Evolutionary conservation across 30 jellyfish, hydroid and myxozoan species (phyloP).

Genomic region (Clytia hemisphaerica): DNA sequence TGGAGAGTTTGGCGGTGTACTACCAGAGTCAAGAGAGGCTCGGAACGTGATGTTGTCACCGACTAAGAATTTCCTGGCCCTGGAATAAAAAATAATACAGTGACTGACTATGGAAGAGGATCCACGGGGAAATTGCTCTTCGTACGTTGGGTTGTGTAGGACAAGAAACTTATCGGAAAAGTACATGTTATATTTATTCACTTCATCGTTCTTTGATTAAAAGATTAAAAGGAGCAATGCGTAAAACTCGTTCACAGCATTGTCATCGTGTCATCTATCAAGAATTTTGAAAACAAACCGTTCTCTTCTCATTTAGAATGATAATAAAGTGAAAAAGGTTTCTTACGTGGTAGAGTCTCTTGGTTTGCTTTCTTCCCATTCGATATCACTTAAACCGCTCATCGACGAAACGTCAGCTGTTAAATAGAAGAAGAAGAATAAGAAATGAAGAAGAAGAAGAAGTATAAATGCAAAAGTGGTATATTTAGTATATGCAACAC

Average conservation of each 20-base stretch:
- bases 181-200: too few species aligned
- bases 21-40: constrained; percentile 22
- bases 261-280: too few species aligned
- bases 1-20: constrained; percentile 30
- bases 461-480: neutral
- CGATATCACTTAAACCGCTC: constrained; percentile 79
- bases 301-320: too few species aligned
- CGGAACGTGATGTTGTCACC: constrained; percentile 12
- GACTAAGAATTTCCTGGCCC: neutral
- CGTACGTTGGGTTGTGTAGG: neutral
- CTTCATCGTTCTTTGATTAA: too few species aligned
- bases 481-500: neutral
- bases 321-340: too few species aligned
- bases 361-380: constrained; percentile 27
- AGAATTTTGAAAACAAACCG: too few species aligned
- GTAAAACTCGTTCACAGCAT: neutral
- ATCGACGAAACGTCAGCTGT: constrained; percentile 92
- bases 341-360: too few species aligned
- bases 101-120: too few species aligned
- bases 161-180: too few species aligned
- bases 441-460: neutral
- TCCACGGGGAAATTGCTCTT: too few species aligned
- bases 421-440: neutral
- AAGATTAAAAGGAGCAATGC: neutral
- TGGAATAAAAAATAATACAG: neutral